phyloP scores from a whole-genome alignment of 2,113 vertebrate species.

The Prionailurus viverrinus region DNA sequence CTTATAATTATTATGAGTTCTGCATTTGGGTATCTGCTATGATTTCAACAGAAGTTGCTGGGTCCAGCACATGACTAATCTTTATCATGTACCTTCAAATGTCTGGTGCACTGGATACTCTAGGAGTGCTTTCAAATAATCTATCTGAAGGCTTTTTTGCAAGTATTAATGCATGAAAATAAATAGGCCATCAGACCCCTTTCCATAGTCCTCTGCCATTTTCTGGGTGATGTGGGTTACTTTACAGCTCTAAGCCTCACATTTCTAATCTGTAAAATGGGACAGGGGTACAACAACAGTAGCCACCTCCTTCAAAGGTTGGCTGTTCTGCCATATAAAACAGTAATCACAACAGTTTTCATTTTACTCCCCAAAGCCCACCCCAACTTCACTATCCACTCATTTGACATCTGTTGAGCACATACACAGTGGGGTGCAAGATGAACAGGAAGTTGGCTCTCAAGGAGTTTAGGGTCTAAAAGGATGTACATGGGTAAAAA shows the following conservation, averaged over 20 bases:
- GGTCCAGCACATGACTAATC: not conserved
- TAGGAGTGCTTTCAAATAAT: not conserved
- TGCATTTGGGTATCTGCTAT: not conserved
- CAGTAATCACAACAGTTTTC: not conserved
- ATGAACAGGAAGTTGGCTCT: not conserved
- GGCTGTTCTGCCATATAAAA: not conserved
- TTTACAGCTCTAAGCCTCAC: not conserved
- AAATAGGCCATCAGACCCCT: not conserved
- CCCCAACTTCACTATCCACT: not conserved
- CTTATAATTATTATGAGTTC: not conserved
- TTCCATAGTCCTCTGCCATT: not conserved
- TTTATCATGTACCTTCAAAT: accelerated
- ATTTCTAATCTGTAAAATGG: not conserved
- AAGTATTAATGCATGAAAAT: not conserved
- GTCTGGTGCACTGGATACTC: not conserved
- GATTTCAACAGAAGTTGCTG: not conserved
- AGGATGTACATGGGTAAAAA: not conserved
- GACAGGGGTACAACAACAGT: not conserved
- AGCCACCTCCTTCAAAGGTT: not conserved
- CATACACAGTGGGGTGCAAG: not conserved
- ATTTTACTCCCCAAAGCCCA: not conserved
- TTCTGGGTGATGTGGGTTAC: not conserved
- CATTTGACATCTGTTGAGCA: not conserved
- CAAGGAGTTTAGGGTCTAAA: not conserved
- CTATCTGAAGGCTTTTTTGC: not conserved